A percentile compares a stretch with the other conserved stretches of the same genome.
Conservation (phyloP, 1,140 invertebrate species). For the Papilio polytes region DNA sequence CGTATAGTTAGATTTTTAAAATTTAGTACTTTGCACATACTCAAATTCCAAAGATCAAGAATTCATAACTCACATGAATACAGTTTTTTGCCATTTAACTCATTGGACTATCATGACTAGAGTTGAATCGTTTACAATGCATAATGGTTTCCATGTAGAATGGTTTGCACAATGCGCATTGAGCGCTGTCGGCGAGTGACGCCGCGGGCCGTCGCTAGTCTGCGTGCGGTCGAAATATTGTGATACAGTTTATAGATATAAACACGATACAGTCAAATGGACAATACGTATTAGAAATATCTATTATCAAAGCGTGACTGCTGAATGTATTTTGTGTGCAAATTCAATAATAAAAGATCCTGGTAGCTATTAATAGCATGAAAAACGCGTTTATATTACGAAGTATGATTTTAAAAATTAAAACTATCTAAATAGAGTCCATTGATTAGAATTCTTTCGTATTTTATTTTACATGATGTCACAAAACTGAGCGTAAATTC, state of each 20-base stretch:
- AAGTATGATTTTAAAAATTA: no score
- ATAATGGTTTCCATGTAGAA: constrained; percentile 42
- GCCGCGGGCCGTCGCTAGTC: constrained; percentile 51
- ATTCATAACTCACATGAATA: background rate
- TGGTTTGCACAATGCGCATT: constrained; percentile 57
- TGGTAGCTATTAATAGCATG: background rate
- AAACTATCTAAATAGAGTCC: no score
- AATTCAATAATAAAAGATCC: background rate
- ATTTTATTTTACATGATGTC: background rate
- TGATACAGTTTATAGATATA: background rate
- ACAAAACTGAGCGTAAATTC: constrained; percentile 10
- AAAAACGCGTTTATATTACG: no score
- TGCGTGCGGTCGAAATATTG: constrained; percentile 18
- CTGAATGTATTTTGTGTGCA: background rate
- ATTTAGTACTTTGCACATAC: background rate
- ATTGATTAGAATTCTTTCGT: background rate
- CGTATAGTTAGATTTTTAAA: no score
- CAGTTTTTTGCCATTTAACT: background rate
- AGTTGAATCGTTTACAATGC: constrained; percentile 58
- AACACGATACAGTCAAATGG: background rate
- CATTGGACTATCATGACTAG: background rate
- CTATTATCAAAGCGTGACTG: background rate
- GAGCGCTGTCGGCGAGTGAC: constrained; percentile 38
- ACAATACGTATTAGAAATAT: constrained; percentile 18
- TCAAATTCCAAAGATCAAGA: background rate